Evolutionary conservation across 2,888 invertebrate species (phyloP).

Genomic region (Ommatoiulus sabulosus): DNA sequence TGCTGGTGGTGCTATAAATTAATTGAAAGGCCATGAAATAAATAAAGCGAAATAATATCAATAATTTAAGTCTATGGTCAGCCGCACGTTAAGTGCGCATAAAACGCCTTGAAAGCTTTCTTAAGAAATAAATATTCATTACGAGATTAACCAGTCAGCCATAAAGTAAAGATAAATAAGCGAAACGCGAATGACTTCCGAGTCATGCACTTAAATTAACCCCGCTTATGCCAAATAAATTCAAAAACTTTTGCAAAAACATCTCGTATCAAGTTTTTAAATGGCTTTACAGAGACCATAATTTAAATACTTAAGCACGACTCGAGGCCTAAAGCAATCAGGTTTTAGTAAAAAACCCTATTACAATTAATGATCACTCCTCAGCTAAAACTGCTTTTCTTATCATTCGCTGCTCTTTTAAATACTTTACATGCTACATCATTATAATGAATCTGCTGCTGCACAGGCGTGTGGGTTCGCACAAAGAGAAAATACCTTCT

Average conservation of each 20-base stretch:
- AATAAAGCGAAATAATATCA: background rate
- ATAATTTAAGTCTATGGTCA: background rate
- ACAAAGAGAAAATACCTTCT: background rate
- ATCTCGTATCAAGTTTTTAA: background rate
- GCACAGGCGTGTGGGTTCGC: background rate
- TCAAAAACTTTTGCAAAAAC: background rate
- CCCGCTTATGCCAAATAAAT: background rate
- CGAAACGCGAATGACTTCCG: background rate
- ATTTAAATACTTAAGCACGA: constrained; percentile 38
- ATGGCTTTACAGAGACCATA: background rate
- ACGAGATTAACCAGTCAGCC: background rate
- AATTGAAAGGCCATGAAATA: background rate
- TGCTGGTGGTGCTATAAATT: background rate
- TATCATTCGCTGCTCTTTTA: constrained; percentile 1
- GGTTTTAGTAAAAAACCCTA: background rate
- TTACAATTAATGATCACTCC: background rate
- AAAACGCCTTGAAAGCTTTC: background rate
- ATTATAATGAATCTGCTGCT: background rate
- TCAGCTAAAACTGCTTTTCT: background rate
- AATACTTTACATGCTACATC: constrained; percentile 5
- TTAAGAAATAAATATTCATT: constrained; percentile 25
- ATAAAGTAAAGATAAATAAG: background rate
- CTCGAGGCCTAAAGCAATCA: constrained; percentile 1
- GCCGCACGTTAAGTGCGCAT: background rate
- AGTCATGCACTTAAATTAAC: constrained; percentile 22